A percentile compares a stretch with the other conserved stretches of the same genome.
Conservation (phyloP, 1,140 invertebrate genomes). For the Bathynomus jamesi region DNA sequence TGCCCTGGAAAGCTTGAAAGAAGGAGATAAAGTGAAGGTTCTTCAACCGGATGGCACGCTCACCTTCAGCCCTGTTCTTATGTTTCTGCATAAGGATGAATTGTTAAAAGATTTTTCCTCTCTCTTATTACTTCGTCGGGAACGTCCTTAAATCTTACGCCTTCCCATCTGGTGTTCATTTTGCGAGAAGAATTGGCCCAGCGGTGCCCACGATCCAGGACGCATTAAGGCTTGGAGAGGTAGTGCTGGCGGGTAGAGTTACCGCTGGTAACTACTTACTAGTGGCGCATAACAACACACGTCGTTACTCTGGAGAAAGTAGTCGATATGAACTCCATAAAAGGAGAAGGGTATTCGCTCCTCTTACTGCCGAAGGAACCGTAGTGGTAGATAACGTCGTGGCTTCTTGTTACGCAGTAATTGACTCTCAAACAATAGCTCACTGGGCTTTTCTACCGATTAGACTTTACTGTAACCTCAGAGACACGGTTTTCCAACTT, state of each 20-base stretch:
- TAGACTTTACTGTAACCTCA: constrained; percentile 47
- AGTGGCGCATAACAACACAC: constrained; percentile 38
- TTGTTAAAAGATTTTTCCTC: constrained; percentile 60
- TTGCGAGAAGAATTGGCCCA: constrained; percentile 5
- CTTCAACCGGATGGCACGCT: constrained; percentile 56
- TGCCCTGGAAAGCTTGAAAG: constrained; percentile 51
- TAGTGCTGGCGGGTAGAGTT: constrained; percentile 43
- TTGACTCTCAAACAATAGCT: constrained; percentile 73
- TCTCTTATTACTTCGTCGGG: constrained; percentile 61
- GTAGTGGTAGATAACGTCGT: constrained; percentile 82
- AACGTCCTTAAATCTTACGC: constrained; percentile 64
- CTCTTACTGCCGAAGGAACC: constrained; percentile 76
- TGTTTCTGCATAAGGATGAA: constrained; percentile 76
- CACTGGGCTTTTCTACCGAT: constrained; percentile 75
- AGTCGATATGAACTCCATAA: constrained; percentile 50
- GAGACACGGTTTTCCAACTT: constrained; percentile 41
- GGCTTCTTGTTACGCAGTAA: constrained; percentile 87
- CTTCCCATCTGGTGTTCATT: constrained; percentile 64
- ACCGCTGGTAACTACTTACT: constrained; percentile 42
- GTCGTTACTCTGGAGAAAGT: constrained; percentile 55
- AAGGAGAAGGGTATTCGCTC: constrained; percentile 72
- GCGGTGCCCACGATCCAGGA: constrained; percentile 6
- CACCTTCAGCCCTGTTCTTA: constrained; percentile 74
- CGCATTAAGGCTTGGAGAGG: constrained; percentile 13
- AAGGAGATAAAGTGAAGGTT: constrained; percentile 76